phyloP scores from a whole-genome alignment of 2,797 vertebrate species.

The Tragelaphus oryx region DNA sequence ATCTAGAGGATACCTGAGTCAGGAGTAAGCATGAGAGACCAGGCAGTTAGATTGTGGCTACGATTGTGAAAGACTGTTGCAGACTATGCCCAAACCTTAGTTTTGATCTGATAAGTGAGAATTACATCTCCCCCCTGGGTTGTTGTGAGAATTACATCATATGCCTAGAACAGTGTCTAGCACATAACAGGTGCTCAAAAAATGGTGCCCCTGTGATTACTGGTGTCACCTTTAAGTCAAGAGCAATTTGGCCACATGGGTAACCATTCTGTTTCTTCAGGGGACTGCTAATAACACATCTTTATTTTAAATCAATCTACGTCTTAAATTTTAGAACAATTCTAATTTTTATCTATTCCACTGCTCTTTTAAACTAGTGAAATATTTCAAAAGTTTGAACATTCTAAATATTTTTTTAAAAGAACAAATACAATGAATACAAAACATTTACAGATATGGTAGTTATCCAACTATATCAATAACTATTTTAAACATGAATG shows the following conservation, averaged over 20 bases:
- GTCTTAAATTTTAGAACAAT: background rate
- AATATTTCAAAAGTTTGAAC: background rate
- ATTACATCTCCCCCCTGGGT: background rate
- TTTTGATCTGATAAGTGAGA: background rate
- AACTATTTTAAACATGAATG: background rate
- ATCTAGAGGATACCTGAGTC: background rate
- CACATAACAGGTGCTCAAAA: background rate
- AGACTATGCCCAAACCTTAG: constrained; percentile 6
- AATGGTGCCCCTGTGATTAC: background rate
- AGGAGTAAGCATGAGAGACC: background rate
- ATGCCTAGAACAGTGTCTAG: background rate
- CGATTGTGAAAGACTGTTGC: background rate
- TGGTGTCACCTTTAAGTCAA: background rate
- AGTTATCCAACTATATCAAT: background rate
- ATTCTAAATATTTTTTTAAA: background rate
- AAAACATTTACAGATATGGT: background rate
- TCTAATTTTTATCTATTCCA: background rate
- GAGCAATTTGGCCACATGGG: background rate
- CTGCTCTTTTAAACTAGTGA: background rate
- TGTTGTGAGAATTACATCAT: background rate
- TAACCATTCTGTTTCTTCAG: background rate
- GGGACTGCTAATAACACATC: background rate
- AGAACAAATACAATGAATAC: background rate
- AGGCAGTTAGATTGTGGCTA: background rate
- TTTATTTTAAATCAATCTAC: background rate